These are phyloP conservation scores for Paramormyrops kingsleyae DNA, from an alignment of 2,113 vertebrate genomes.

Conservation along the genomic window DNA sequence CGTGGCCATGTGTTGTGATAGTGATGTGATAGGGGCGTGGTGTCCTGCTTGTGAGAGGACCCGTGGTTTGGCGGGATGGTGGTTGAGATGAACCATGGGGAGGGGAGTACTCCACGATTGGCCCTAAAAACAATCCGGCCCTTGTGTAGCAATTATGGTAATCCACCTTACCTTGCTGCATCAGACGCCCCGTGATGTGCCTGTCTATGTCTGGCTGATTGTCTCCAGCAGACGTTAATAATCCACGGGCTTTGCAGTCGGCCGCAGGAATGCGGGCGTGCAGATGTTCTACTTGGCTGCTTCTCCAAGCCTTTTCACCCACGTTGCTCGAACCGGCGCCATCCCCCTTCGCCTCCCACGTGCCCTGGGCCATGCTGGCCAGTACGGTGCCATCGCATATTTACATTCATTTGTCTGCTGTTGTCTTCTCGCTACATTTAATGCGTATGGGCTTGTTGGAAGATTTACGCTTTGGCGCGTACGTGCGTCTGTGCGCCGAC, in stretches of 20 bases:
- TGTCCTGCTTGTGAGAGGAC: not conserved
- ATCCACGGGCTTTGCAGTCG: conserved; percentile 21
- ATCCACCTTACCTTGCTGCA: not conserved
- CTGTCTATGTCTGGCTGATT: conserved; percentile 20
- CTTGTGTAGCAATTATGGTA: not conserved
- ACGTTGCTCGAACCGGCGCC: conserved; percentile 13
- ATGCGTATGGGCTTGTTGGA: conserved; percentile 37
- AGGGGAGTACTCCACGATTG: not conserved
- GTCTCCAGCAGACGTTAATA: conserved; percentile 24
- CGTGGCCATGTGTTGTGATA: not conserved
- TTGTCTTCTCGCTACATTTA: conserved; percentile 37
- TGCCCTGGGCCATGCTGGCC: not conserved
- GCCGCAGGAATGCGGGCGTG: not conserved
- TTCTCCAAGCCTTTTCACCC: conserved; percentile 5
- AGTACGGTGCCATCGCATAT: conserved; percentile 31
- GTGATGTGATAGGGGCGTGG: not conserved
- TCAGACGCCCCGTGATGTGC: not conserved
- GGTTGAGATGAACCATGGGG: not conserved
- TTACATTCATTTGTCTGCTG: conserved; percentile 43
- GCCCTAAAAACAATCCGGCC: not conserved
- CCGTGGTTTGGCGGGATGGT: not conserved
- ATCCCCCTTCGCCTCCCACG: conserved; percentile 7
- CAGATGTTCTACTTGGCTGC: conserved; percentile 21
- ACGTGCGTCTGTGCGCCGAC: not conserved
- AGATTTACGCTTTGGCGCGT: not conserved